Base-by-base conservation (phyloP, 2,797 vertebrate species). In the Pithecia hirsuta region DNA sequence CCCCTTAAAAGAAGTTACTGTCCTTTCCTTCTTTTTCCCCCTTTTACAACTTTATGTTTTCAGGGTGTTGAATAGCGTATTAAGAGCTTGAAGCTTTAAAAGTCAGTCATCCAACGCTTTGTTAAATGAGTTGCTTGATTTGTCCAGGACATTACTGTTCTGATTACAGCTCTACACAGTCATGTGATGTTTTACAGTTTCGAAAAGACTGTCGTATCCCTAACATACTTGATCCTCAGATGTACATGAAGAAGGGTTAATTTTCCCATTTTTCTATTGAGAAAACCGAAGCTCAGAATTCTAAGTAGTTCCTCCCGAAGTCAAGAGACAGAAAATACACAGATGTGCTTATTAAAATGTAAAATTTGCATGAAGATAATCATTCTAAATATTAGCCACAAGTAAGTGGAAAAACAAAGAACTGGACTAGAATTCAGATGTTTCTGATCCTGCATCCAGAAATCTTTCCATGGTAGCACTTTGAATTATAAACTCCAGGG, bases 11-110 rank as follows among this genome's bases (percentile, higher is more conserved):
- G 61, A 96, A 61, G 48, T 85, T 50, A 4, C 67, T 36, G 48
- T 95, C 79, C 61, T 89, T 89, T 81, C n/a, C 84, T 82, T 93
- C 39, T 50, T 92, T 96, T 89, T 28, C 9, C 9, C 12, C 24
- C 33, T 89, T 30, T 96, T 52, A 84, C 9, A 0, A 88, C 82
- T 88, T 93, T 86, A 88, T 94, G 67, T 93, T 91, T 95, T 84
- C 97, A 83, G 70, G 44, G 91, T 86, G 33, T 50, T 95, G 88
- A 95, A 87, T 26, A 93, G 91, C 92, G 72, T 76, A 72, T 91
- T 92, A 91, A 97, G 79, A 95, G 46, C 50, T 26, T 57, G 44
- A 97, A 91, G 95, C 88, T 97, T 97, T 97, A 96, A 98, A 97
- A 94, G 41, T 91, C 82, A 97, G 92, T 95, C 95, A 98, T 93